Base-by-base conservation (phyloP, 2,888 invertebrate species). In the Chydorus sphaericus region DNA sequence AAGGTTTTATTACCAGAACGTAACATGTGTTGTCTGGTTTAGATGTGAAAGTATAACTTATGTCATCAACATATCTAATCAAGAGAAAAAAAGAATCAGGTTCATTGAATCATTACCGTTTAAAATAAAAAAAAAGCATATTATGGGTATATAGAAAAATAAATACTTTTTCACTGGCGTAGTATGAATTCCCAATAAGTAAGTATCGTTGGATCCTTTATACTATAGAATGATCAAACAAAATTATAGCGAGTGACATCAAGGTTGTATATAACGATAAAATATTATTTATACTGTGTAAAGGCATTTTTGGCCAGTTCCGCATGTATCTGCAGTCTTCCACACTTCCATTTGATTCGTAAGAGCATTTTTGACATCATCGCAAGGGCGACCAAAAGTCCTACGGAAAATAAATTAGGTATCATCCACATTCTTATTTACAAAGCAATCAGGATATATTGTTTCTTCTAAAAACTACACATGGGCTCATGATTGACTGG, bases 1-100 rank as follows among this genome's bases (percentile, higher is more conserved):
- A n/a, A n/a, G n/a, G n/a, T n/a, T n/a, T 7, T 54, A 60, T 62
- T 61, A 66, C 65, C 55, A 63, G 52, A 16, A 65, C 64, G 52
- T 64, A 60, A 58, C 66, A 65, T 11, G 61, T 62, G 10, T 54
- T 52, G 7, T 60, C 60, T 6, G 58, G 61, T 18, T 58, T 57
- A 50, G 61, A 59, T 16, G 60, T 61, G 39, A 66, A 63, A 10
- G 60, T 64, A 57, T 64, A 65, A 16, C 61, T 60, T n/a, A 66
- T 36, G 48, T 65, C 65, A 58, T 66, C 65, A 33, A 63, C 61
- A 49, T 62, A 65, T 26, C 44, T 44, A 16, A n/a, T n/a, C n/a
- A n/a, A n/a, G n/a, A n/a, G n/a, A n/a, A n/a, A n/a, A n/a, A n/a
- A n/a, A n/a, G n/a, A 20, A 4, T 44, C 20, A 20, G 26, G 33